Evolutionary conservation across 2,113 vertebrate genomes (phyloP).

Genomic region (Dicaeum eximium): DNA sequence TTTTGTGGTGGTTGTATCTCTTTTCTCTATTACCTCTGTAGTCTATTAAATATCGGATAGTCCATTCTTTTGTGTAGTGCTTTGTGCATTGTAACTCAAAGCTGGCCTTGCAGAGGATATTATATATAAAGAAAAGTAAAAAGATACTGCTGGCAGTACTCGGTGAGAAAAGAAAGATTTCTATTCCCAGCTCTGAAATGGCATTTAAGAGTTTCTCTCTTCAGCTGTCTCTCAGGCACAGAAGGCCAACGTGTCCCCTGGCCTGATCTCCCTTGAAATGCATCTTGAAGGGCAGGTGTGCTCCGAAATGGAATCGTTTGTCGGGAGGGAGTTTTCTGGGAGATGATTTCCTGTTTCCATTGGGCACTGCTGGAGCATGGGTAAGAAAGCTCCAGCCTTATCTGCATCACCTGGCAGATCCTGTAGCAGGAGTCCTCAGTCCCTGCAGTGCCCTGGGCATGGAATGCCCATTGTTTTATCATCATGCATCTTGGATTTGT

Average conservation of each 20-base stretch:
- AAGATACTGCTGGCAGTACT: neutral
- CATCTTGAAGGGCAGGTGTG: neutral
- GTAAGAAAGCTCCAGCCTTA: neutral
- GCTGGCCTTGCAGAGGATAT: neutral
- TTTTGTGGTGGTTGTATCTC: neutral
- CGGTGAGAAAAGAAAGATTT: neutral
- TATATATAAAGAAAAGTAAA: neutral
- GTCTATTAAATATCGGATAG: neutral
- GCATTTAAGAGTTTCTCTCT: neutral
- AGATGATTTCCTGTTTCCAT: neutral
- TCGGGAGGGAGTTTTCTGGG: neutral
- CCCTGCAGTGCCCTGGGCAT: too few relatives aligned
- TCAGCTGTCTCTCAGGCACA: neutral
- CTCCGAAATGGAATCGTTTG: neutral
- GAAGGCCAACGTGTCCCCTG: neutral
- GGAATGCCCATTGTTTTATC: rapidly evolving
- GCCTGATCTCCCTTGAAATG: neutral
- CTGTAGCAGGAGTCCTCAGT: neutral
- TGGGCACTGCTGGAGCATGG: rapidly evolving
- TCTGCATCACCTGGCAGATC: neutral
- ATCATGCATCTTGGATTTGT: neutral
- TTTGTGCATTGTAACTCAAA: neutral
- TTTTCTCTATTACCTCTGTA: neutral
- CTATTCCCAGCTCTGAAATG: rapidly evolving
- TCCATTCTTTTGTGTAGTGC: neutral